Conservation (phyloP, 2,888 invertebrate genomes). For the Scelioninae gen. 1 region DNA sequence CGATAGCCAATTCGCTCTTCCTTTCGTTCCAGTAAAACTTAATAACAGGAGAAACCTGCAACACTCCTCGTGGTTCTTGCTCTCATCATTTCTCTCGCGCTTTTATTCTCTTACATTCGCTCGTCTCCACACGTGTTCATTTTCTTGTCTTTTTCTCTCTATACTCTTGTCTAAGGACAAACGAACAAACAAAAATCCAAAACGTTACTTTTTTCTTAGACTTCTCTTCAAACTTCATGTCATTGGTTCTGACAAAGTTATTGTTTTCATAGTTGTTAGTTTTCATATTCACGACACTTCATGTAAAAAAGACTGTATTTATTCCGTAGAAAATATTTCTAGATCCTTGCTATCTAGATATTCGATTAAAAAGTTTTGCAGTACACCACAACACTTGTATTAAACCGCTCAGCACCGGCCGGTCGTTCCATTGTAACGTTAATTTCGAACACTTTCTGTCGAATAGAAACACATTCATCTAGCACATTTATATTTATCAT, state of each 20-base stretch:
- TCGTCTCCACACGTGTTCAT: conserved; percentile 40
- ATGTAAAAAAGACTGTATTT: conserved; percentile 76
- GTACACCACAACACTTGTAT: conserved; percentile 51
- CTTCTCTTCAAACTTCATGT: conserved; percentile 16
- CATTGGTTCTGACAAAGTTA: conserved; percentile 32
- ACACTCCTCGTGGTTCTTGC: conserved; percentile 33
- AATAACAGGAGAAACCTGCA: conserved; percentile 60
- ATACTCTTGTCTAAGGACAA: no score
- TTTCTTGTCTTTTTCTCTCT: conserved; percentile 31
- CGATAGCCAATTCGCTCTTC: conserved; percentile 64
- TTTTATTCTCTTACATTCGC: conserved; percentile 41
- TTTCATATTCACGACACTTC: conserved; percentile 45
- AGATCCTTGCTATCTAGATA: conserved; percentile 74
- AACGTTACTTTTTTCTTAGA: conserved; percentile 12
- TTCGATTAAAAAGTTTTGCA: conserved; percentile 69
- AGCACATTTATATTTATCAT: conserved; percentile 75
- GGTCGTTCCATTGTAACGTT: conserved; percentile 72
- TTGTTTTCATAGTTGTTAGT: conserved; percentile 26
- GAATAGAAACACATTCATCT: conserved; percentile 82
- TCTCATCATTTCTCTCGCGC: conserved; percentile 21
- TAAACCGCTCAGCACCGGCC: conserved; percentile 72
- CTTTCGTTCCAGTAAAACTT: conserved; percentile 61
- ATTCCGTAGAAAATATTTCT: conserved; percentile 78
- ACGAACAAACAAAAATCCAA: no score
- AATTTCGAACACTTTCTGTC: conserved; percentile 73